A percentile compares a stretch with the other conserved stretches of the same genome.
Evolutionary conservation across 2,888 invertebrate genomes (phyloP).

Genomic region (Agonopterix subpropinquella): DNA sequence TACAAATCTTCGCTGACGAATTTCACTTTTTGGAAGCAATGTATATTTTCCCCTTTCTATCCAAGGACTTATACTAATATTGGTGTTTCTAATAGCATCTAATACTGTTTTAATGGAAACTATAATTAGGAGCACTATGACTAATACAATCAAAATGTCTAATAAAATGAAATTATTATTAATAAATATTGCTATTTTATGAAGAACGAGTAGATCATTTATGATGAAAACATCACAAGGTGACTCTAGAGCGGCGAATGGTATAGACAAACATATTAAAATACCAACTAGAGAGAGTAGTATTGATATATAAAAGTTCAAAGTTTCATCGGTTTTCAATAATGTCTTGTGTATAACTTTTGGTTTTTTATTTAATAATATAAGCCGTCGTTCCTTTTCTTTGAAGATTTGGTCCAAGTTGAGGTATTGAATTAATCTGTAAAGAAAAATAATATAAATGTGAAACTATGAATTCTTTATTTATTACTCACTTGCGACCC

Average conservation of each 20-base stretch:
- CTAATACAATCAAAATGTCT: constrained; percentile 29
- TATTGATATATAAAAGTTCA: constrained; percentile 32
- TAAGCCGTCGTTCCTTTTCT: constrained; percentile 19
- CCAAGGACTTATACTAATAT: constrained; percentile 39
- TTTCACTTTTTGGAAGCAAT: constrained; percentile 6
- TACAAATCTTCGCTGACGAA: no score
- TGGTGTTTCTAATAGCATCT: constrained; percentile 34
- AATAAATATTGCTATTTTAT: constrained; percentile 18
- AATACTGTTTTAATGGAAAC: constrained; percentile 22
- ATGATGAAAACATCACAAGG: constrained; percentile 31
- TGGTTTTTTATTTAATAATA: constrained; percentile 22
- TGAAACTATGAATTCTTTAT: neutral
- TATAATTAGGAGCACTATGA: constrained; percentile 24
- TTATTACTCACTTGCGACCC: no score
- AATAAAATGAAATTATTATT: constrained; percentile 26
- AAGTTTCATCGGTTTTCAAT: constrained; percentile 20
- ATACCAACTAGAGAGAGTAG: constrained; percentile 33
- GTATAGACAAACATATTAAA: constrained; percentile 35
- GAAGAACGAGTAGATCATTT: constrained; percentile 15
- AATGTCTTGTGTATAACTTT: constrained; percentile 21
- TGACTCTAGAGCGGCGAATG: constrained; percentile 26
- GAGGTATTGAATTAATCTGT: constrained; percentile 30
- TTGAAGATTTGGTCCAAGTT: constrained; percentile 19
- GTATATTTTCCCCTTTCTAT: constrained; percentile 31
- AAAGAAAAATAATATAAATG: constrained; percentile 6